A percentile compares a stretch with the other conserved stretches of the same genome.
Evolutionary conservation across 2,113 vertebrate species (phyloP).

Genomic region (Myrmophylax atrothorax): DNA sequence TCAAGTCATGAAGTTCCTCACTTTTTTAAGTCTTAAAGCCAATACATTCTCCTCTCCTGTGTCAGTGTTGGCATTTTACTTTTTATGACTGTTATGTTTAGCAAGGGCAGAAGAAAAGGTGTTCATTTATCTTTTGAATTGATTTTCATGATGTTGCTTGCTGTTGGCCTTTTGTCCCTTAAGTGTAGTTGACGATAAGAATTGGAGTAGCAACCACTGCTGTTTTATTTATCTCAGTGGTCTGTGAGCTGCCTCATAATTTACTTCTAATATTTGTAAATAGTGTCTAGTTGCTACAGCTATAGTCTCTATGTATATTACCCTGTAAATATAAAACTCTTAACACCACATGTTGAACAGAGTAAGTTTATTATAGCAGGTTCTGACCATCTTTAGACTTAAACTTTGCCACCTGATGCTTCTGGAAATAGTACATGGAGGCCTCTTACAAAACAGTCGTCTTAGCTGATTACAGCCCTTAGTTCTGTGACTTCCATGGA

Average conservation of each 20-base stretch:
- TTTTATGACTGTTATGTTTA: background rate
- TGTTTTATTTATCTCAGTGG: background rate
- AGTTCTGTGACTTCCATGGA: background rate
- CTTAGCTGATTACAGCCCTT: slow-evolving; percentile 20
- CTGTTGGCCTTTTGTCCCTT: background rate
- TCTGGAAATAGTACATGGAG: slow-evolving; percentile 51
- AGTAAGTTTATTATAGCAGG: slow-evolving; percentile 18
- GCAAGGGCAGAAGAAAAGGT: background rate
- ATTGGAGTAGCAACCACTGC: background rate
- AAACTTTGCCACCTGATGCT: slow-evolving; percentile 40
- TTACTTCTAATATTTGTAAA: slow-evolving; percentile 42
- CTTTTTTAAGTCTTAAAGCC: background rate
- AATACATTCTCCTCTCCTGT: background rate
- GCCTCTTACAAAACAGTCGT: slow-evolving; percentile 29
- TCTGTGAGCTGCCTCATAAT: background rate
- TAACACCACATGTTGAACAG: background rate
- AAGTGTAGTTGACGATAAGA: background rate
- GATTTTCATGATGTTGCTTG: background rate
- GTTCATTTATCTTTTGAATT: background rate
- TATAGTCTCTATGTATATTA: slow-evolving; percentile 41
- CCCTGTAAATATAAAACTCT: background rate
- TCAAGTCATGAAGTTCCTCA: background rate
- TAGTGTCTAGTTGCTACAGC: slow-evolving; percentile 56
- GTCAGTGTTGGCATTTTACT: slow-evolving; percentile 6
- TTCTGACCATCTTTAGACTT: slow-evolving; percentile 63